These are phyloP conservation scores for Thunnus albacares DNA, from an alignment of 2,797 vertebrate genomes.

Conservation along the genomic window DNA sequence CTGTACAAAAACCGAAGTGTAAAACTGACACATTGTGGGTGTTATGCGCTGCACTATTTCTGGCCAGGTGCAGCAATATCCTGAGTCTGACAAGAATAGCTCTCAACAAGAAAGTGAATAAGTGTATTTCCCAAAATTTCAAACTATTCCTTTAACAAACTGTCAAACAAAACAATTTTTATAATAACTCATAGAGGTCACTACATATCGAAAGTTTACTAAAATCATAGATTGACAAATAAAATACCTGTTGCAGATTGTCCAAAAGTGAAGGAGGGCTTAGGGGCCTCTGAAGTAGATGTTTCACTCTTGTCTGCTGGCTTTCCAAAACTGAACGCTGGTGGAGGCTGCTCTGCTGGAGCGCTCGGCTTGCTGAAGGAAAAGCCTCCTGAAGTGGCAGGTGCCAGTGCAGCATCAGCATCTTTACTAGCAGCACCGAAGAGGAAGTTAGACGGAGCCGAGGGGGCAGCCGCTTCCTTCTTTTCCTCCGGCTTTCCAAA, in stretches of 20 bases:
- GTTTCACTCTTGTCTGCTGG: conserved; percentile 78
- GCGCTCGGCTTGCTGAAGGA: conserved; percentile 88
- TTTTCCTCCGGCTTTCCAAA: conserved; percentile 91
- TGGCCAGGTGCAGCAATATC: too few species aligned
- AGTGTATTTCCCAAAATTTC: neutral
- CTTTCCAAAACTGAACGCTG: conserved; percentile 82
- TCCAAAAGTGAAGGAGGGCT: conserved; percentile 87
- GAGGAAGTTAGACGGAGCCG: conserved; percentile 70
- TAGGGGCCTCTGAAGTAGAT: conserved; percentile 71
- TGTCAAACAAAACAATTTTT: neutral
- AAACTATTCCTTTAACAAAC: neutral
- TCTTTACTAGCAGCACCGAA: conserved; percentile 88
- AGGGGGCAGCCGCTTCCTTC: conserved; percentile 75
- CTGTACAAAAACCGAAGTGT: too few species aligned
- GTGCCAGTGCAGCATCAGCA: conserved; percentile 73
- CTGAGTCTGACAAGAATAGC: too few species aligned
- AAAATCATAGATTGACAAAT: neutral
- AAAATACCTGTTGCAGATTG: conserved; percentile 86
- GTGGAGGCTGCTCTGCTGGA: conserved; percentile 82
- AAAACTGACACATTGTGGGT: too few species aligned
- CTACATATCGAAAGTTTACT: neutral
- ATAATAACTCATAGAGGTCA: neutral
- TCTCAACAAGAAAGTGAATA: neutral
- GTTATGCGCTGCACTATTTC: too few species aligned
- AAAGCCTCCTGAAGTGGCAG: conserved; percentile 78